Base-by-base conservation (phyloP, 2,888 invertebrate genomes). In the Tricholauxania praeusta region DNA sequence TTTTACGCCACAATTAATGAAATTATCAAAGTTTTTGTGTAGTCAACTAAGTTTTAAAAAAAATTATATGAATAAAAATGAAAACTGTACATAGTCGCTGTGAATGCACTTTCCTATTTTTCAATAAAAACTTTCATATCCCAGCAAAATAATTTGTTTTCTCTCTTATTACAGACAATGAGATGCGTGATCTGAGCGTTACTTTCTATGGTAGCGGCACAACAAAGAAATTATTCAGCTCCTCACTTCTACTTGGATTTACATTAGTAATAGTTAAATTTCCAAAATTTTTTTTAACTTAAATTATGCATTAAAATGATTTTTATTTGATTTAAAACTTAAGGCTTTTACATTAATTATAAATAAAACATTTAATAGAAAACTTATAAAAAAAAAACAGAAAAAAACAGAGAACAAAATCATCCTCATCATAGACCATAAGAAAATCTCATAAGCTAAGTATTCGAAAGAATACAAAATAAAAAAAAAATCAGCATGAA, bases 161-260 rank as follows among this genome's bases (percentile, higher is more conserved):
- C 3, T 19, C 8, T 57, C 51, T 52, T 63, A 74, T 39, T 80
- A 0, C 82, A 87, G 87, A 87, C 82, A 86, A 86, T 72, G 88
- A 87, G 81, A 87, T 87, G 87, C 83, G 87, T 14, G 88, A 87
- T 74, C 82, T 87, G 74, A 86, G 88, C 73, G 87, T 87, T 12
- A 87, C 87, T 8, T 87, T 85, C 75, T 87, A 88, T 75, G 86
- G 87, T 66, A 79, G 80, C 72, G 82, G 82, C 12, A 80, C 85
- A 32, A 39, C 10, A 39, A 39, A 39, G 10, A 39, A 7, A 39
- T 10, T 39, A 39, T 39, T 39, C 39, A 74, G 76, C 63, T 74
- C 79, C 52, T 17, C 72, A 12, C 47, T 69, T 14, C 51, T 77
- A 12, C 12, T 75, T 17, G 70, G 63, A 62, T 15, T 63, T 53